phyloP scores from a whole-genome alignment of 2,797 vertebrate genomes.

The Chanos chanos region DNA sequence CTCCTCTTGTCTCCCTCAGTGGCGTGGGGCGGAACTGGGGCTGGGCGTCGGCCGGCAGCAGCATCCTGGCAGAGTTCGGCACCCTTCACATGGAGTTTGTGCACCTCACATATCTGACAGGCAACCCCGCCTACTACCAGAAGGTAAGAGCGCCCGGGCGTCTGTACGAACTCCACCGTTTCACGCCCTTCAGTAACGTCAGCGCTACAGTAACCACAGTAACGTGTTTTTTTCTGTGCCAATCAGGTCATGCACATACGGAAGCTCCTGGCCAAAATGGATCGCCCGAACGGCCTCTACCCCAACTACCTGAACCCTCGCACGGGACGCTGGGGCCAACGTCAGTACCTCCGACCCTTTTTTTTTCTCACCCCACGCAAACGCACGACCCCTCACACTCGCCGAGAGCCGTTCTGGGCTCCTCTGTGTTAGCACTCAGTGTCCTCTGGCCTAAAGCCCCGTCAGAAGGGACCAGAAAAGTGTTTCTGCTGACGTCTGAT shows the following conservation, averaged over 20 bases:
- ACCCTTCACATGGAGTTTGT: slow-evolving; percentile 99
- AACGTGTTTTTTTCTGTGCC: too few relatives aligned
- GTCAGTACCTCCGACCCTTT: slow-evolving; percentile 73
- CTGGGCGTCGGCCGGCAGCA: slow-evolving; percentile 97
- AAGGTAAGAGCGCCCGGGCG: slow-evolving; percentile 72
- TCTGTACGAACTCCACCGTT: background rate
- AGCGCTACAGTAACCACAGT: background rate
- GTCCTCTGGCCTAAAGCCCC: too few relatives aligned
- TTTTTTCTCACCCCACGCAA: background rate
- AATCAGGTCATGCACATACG: slow-evolving; percentile 97
- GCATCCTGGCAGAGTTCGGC: slow-evolving; percentile 96
- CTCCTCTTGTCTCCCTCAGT: slow-evolving; percentile 59
- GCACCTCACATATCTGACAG: slow-evolving; percentile 94
- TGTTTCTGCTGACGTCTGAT: too few relatives aligned
- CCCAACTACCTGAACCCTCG: slow-evolving; percentile 98
- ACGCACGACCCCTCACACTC: background rate
- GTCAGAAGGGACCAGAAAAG: too few relatives aligned
- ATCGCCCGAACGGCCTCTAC: slow-evolving; percentile 96
- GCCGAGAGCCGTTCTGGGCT: background rate
- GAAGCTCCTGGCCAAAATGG: slow-evolving; percentile 97
- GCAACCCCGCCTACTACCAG: slow-evolving; percentile 90
- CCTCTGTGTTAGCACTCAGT: too few relatives aligned
- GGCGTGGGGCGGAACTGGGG: slow-evolving; percentile 98
- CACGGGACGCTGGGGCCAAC: slow-evolving; percentile 97
- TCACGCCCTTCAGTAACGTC: background rate